Conservation (phyloP, 2,113 vertebrate genomes). For the Gallinago undulata region DNA sequence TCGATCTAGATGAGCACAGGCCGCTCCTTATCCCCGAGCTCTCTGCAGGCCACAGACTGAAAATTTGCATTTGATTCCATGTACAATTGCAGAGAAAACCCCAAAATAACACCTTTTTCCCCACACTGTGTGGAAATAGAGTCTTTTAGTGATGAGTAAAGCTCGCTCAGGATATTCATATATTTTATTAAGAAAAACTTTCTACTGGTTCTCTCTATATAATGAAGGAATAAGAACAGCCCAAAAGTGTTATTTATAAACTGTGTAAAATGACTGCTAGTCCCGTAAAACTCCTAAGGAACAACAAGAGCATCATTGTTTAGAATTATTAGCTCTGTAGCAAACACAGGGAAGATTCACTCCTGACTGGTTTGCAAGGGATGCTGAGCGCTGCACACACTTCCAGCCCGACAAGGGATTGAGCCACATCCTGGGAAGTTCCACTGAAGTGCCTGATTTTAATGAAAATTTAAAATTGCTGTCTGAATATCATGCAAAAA, state of each 20-base stretch:
- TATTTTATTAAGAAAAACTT: neutral
- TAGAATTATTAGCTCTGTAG: neutral
- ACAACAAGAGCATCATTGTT: neutral
- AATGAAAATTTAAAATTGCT: neutral
- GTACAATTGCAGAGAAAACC: neutral
- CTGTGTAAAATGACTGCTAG: neutral
- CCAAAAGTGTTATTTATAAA: neutral
- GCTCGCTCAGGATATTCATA: neutral
- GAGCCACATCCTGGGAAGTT: neutral
- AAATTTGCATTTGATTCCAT: neutral
- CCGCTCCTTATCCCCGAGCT: neutral
- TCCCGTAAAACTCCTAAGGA: neutral
- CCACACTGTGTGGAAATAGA: neutral
- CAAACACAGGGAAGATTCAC: neutral
- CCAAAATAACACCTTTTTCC: rapidly evolving
- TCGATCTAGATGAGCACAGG: neutral
- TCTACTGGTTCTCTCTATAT: neutral
- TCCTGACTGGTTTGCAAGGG: neutral
- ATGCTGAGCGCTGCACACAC: rapidly evolving
- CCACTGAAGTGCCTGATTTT: neutral
- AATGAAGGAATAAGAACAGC: neutral
- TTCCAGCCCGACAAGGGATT: neutral
- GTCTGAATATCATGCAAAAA: neutral
- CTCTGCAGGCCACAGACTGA: neutral
- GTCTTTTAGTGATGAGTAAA: neutral